phyloP scores from a whole-genome alignment of 2,113 vertebrate species.

The Vulpes lagopus region DNA sequence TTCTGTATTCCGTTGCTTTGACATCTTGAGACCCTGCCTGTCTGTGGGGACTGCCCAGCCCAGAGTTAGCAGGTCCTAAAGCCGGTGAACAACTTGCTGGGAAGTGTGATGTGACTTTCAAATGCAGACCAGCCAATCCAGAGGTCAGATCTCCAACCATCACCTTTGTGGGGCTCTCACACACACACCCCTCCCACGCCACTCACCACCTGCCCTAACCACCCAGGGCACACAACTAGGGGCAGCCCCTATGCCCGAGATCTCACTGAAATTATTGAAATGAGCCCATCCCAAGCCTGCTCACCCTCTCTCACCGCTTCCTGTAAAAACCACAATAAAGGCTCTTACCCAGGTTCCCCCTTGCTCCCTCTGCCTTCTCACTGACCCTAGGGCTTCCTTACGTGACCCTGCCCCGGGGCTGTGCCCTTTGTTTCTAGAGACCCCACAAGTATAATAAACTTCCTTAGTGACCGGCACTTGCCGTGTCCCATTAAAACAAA shows the following conservation, averaged over 20 bases:
- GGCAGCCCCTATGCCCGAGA: neutral
- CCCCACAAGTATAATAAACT: neutral
- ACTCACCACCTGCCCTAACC: neutral
- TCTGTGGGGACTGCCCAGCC: neutral
- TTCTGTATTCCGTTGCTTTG: neutral
- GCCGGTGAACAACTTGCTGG: accelerated
- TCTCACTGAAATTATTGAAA: neutral
- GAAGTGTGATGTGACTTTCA: neutral
- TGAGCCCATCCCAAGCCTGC: neutral
- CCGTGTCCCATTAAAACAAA: neutral
- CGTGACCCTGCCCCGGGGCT: accelerated
- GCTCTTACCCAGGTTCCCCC: accelerated
- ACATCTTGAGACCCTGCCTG: neutral
- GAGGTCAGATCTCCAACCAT: neutral
- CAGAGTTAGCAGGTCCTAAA: neutral
- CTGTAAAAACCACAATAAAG: neutral
- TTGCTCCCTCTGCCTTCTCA: neutral
- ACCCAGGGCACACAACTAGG: neutral
- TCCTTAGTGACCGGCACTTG: neutral
- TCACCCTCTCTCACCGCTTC: neutral
- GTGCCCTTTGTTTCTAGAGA: neutral
- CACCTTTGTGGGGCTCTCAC: neutral
- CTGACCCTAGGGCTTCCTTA: neutral
- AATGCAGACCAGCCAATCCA: neutral
- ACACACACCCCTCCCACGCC: too few species aligned